phyloP scores from a whole-genome alignment of 2,113 vertebrate species.

The Symphodus melops region DNA sequence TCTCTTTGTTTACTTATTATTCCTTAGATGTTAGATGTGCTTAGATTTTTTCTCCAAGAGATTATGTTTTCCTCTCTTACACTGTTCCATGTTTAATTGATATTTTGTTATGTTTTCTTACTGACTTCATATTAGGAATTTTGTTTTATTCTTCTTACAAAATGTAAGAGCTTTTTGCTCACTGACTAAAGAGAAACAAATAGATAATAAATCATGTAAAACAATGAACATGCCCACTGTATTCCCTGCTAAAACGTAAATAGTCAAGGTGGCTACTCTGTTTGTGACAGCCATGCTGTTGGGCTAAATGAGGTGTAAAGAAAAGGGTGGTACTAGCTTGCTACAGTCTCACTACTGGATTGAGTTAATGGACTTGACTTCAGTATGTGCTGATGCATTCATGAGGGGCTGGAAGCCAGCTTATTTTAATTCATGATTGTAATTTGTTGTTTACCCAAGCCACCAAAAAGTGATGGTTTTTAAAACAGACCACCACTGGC shows the following conservation, averaged over 20 bases:
- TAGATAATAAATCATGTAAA: not conserved
- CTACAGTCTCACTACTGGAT: conserved; percentile 28
- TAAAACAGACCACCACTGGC: conserved; percentile 28
- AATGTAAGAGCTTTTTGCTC: not conserved
- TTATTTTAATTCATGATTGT: conserved; percentile 14
- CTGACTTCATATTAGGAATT: not conserved
- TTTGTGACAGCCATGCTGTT: conserved; percentile 34
- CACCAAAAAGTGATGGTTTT: conserved; percentile 20
- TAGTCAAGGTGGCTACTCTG: conserved; percentile 45
- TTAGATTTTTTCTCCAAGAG: not conserved
- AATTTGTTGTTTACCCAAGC: conserved; percentile 42
- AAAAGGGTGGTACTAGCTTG: conserved; percentile 32
- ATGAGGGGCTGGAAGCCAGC: conserved; percentile 50
- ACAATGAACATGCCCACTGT: conserved; percentile 9
- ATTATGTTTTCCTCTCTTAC: not conserved
- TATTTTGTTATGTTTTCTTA: not conserved
- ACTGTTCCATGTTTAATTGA: not conserved
- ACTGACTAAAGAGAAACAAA: not conserved
- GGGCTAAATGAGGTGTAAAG: conserved; percentile 54
- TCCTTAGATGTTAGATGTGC: not conserved
- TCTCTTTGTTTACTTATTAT: not conserved
- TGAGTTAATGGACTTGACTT: conserved; percentile 11
- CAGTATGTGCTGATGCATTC: conserved; percentile 53
- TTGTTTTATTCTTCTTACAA: not conserved
- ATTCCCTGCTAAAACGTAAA: conserved; percentile 29